Evolutionary conservation across 2,797 vertebrate genomes (phyloP), one percentile per base, ranked within the genome.

Genomic region (Cyprinodon diabolis): DNA sequence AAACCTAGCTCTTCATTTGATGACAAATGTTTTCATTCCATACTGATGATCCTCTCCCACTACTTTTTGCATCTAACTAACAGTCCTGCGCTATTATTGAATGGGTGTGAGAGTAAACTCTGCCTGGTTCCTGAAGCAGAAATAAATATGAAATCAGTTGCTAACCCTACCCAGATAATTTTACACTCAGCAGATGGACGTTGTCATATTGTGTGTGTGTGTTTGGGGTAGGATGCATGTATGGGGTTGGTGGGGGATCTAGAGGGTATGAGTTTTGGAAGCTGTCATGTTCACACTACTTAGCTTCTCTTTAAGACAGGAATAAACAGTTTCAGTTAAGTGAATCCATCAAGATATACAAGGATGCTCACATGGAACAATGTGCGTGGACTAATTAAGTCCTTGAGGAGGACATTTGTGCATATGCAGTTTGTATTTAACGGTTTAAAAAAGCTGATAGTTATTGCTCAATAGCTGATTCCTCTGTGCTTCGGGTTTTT

Each of bases 41-140:
- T 11, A 40, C 40, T 23, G 17, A n/a, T 21, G 15, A 63, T 63
- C 10, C 21, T n/a, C 2, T 58, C 25, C 57, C 21, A n/a, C 40
- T 63, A 43, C 7, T 55, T 43, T 63, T 13, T 43, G 37, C 19
- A 65, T 1, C 45, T 65, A 11, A 43, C 37, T 43, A 40, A 43
- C 12, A n/a, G 62, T 62, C 21, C 21, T 3, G n/a, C 4, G 17
- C n/a, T n/a, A 19, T 12, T 25, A 25, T 40, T 30, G 15, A 45
- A 2, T 52, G 37, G 47, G 35, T 48, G 49, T 35, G 63, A 79
- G 55, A 47, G 69, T 83, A 74, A 88, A 94, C 77, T 95, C 94
- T 95, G 93, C 94, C 94, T 51, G 35, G 94, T 88, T 86, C 92
- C 92, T 90, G 90, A 67, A 79, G 84, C 93, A 89, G 90, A 95